Base-by-base conservation (phyloP, 2,797 vertebrate genomes). In the Cryptoblepharus egeriae region DNA sequence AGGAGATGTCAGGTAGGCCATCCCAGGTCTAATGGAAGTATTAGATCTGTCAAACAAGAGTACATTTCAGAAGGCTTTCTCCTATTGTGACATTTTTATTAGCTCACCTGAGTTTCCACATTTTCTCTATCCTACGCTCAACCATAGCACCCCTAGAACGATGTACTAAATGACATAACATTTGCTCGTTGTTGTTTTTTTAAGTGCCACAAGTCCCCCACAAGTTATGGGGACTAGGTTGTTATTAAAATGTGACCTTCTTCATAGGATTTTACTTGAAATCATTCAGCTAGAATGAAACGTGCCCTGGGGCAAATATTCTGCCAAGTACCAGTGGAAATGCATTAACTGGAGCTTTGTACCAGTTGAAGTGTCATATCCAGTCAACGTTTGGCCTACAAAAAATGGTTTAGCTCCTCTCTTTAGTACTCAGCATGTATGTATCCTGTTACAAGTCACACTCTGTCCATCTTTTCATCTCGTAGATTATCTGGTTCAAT, bases 401-500 rank as follows among this genome's bases (percentile, higher is more conserved):
- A 60, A 60, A 16, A 69, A 61, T 37, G 45, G 49, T 30, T 24
- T 20, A 32, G 58, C 67, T 32, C 30, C 39, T 30, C 57, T 78
- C 52, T 26, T 32, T 13, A 0, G 10, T 12, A 8, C 75, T 87
- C 68, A 75, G 11, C 20, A 39, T 83, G n/a, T 84, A 5, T 28
- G 16, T 79, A 81, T 88, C 83, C 79, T 85, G 24, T 20, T 79
- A 12, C 42, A 45, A 64, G 9, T 30, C 64, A 35, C 26, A 64
- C 28, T 42, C 10, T 42, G n/a, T 15, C 73, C 6, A 72, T 26
- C 75, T 78, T 57, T 79, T 30, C 42, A 84, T 22, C 55, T 82
- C 88, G 70, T 63, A 70, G 42, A 79, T 85, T 55, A 77, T 22
- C 10, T 84, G 68, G 45, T 81, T 90, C 82, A n/a, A n/a, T n/a